Percentiles rank a stretch among this genome's conserved stretches.
Conservation (phyloP, 2,888 invertebrate species). For the Melanchra persicariae region DNA sequence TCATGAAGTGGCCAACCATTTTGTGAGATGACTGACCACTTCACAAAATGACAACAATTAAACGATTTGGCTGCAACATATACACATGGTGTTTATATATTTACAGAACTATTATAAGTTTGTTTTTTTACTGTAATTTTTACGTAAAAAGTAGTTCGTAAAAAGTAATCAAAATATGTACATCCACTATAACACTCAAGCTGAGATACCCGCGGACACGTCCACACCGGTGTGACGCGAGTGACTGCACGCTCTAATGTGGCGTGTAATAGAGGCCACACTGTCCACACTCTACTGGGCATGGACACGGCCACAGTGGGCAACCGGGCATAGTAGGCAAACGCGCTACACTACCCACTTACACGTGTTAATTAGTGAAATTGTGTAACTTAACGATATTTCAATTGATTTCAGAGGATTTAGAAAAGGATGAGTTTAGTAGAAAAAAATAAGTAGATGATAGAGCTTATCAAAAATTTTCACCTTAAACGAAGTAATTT, state of each 20-base stretch:
- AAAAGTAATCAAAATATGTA: background rate
- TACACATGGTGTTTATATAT: no score
- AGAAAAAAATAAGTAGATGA: background rate
- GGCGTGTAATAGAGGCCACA: constrained; percentile 63
- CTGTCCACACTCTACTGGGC: constrained; percentile 46
- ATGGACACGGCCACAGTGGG: constrained; percentile 5
- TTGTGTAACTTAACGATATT: background rate
- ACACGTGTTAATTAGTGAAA: background rate
- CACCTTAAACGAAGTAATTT: no score
- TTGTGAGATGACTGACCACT: no score
- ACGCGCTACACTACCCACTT: background rate
- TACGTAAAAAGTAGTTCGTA: background rate
- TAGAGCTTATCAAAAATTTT: no score
- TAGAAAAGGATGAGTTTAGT: background rate
- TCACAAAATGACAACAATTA: no score
- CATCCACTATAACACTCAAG: background rate
- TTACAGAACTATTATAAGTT: background rate
- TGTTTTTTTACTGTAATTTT: no score
- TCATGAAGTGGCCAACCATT: no score
- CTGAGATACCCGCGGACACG: background rate
- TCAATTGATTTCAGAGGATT: background rate
- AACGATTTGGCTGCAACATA: no score
- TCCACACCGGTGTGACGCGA: background rate
- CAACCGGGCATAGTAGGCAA: constrained; percentile 8
- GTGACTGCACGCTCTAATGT: constrained; percentile 49